Conservation (phyloP, 2,113 vertebrate genomes). For the Tamias sibiricus region DNA sequence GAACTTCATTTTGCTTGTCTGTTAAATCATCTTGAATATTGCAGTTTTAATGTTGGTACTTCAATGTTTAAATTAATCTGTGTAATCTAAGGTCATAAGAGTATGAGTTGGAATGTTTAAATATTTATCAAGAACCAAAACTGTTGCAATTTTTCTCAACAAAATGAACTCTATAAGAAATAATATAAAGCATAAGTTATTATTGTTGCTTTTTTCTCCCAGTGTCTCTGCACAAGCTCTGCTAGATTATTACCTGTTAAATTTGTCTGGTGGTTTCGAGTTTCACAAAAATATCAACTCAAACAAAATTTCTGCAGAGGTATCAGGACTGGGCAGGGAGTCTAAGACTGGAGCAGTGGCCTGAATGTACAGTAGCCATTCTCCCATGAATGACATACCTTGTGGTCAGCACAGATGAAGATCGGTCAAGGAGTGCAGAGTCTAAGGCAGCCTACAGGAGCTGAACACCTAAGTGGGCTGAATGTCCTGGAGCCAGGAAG, state of each 20-base stretch:
- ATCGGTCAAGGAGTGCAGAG: neutral
- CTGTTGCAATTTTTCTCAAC: neutral
- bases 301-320: neutral
- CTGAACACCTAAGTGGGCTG: neutral
- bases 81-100: neutral
- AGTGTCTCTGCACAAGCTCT: neutral
- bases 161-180: neutral
- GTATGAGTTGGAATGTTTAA: neutral
- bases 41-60: neutral
- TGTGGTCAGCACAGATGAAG: neutral
- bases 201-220: neutral
- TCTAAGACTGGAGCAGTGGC: neutral
- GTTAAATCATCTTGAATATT: neutral
- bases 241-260: neutral
- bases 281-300: neutral
- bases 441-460: neutral
- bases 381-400: neutral
- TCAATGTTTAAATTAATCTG: no score
- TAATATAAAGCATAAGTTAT: neutral
- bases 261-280: neutral
- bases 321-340: neutral
- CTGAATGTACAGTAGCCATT: neutral
- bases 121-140: neutral
- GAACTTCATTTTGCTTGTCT: neutral
- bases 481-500: neutral